Evolutionary conservation across 1,140 invertebrate species (phyloP), one percentile per base, ranked within the genome.

Genomic region (Drosophila tristis): DNA sequence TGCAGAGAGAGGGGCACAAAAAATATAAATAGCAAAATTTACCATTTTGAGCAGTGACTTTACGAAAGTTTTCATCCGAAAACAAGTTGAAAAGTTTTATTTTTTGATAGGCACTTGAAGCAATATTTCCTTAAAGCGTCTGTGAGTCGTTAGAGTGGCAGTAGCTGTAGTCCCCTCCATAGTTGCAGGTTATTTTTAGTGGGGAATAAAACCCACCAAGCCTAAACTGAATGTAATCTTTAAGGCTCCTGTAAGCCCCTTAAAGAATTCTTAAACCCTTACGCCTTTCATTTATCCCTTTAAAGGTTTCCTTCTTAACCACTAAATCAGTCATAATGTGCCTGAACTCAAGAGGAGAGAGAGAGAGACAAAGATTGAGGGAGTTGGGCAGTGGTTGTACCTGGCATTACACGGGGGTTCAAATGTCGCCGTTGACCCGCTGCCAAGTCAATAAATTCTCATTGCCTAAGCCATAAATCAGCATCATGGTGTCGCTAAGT

Each of bases 361-460:
- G 31, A 1, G 31, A 1, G 31, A 9, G 31, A 11, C 2, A 13
- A 11, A 5, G 35, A 35, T 3, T 35, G 8, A 3, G 4, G 11
- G 11, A 4, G 35, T 4, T 53, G 44, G 31, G 25, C 16, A 29
- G 42, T 25, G 55, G 45, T 31, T 35, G 5, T 16, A 20, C 35
- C 26, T 43, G 57, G 70, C 48, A 51, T 45, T 42, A 15, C 47
- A 6, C 20, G 31, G 31, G 43, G 25, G 64, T 31, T 20, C 55
- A 48, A 60, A 80, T 53, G 80, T 77, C 64, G 76, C 58, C 74
- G 78, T 74, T 81, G 84, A 87, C 75, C 79, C 64, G 80, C 72
- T 79, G 84, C 73, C 84, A 89, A 89, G 84, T 89, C 84, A 89
- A 89, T 89, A 89, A 89, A 89, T 89, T 89, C 84, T 89, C 84